phyloP scores from a whole-genome alignment of 2,888 invertebrate species.

The Didymodactylos carnosus region DNA sequence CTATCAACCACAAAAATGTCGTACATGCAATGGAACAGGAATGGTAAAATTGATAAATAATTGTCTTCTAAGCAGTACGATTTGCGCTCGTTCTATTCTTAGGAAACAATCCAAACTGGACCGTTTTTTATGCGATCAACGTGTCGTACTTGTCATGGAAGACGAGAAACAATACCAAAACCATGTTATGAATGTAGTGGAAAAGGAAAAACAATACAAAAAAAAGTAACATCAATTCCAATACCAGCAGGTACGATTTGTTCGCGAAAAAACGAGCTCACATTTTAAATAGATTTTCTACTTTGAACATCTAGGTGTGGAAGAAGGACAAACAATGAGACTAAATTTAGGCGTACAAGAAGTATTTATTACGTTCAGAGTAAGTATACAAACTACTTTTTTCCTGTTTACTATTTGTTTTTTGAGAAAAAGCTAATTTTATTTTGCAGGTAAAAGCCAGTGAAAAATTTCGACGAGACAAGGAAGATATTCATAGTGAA shows the following conservation, averaged over 20 bases:
- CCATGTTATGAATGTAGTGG: constrained; percentile 81
- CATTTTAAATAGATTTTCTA: neutral
- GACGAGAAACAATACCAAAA: constrained; percentile 62
- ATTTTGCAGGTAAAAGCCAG: constrained; percentile 48
- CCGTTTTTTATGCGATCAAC: constrained; percentile 91
- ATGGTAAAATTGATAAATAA: no score
- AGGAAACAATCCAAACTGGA: constrained; percentile 44
- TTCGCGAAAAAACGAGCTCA: neutral
- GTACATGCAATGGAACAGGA: constrained; percentile 82
- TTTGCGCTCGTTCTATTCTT: no score
- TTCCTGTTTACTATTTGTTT: no score
- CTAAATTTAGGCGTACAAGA: constrained; percentile 73
- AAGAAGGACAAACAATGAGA: constrained; percentile 86
- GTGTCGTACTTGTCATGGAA: constrained; percentile 49
- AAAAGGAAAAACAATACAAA: constrained; percentile 69
- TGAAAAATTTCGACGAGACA: constrained; percentile 69
- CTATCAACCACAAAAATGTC: constrained; percentile 65
- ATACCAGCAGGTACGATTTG: constrained; percentile 50
- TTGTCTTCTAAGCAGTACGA: no score
- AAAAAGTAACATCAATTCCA: constrained; percentile 67
- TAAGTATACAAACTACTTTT: no score
- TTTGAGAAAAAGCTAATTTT: no score
- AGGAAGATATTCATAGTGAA: constrained; percentile 85
- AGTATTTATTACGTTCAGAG: constrained; percentile 71
- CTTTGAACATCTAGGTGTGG: constrained; percentile 47